Evolutionary conservation across 2,113 vertebrate species (phyloP).

Genomic region (Sceloporus undulatus): DNA sequence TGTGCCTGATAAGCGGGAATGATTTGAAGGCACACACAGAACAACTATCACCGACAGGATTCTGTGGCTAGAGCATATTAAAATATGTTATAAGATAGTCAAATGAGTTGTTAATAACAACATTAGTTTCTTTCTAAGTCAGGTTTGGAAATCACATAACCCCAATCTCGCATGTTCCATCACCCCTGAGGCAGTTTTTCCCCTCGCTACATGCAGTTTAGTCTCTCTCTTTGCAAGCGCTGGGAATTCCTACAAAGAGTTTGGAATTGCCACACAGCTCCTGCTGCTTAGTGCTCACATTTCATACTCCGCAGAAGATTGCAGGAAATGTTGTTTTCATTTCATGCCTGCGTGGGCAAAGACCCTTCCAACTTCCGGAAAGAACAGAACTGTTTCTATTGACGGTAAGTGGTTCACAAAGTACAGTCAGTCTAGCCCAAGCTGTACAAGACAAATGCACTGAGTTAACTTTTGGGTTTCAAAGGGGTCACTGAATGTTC

Average conservation of each 20-base stretch:
- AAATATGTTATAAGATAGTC: too few relatives aligned
- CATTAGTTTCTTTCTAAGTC: not conserved
- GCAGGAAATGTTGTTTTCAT: constrained; percentile 4
- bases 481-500: not conserved
- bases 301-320: not conserved
- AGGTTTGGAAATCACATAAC: not conserved
- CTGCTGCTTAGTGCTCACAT: not conserved
- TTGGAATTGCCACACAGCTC: not conserved
- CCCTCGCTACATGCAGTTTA: not conserved
- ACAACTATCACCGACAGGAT: too few relatives aligned
- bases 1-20: too few relatives aligned
- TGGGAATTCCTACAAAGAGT: not conserved
- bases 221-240: not conserved
- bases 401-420: not conserved
- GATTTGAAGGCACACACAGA: too few relatives aligned
- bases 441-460: not conserved
- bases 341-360: not conserved
- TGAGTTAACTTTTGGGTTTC: not conserved
- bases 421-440: not conserved
- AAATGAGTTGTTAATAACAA: not conserved
- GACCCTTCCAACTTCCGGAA: not conserved
- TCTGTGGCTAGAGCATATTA: not conserved
- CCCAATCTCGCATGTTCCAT: not conserved
- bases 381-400: not conserved
- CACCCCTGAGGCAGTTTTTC: not conserved